phyloP scores from a whole-genome alignment of 2,113 vertebrate species.

The Castor canadensis region DNA sequence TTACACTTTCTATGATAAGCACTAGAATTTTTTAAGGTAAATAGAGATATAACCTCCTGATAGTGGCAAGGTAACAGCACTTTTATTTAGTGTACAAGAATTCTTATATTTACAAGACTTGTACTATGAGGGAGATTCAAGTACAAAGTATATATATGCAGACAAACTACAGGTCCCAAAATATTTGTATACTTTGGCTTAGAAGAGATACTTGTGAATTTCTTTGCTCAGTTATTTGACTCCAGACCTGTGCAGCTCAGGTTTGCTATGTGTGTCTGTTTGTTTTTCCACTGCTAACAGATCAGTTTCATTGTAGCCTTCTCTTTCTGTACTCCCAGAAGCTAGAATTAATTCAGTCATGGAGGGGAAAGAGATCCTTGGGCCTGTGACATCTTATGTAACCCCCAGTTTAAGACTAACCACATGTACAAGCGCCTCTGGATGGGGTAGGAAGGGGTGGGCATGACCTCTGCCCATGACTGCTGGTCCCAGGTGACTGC shows the following conservation, averaged over 20 bases:
- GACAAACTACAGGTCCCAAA: neutral
- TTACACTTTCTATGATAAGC: neutral
- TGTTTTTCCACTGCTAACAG: neutral
- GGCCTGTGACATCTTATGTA: neutral
- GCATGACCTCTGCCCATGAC: neutral
- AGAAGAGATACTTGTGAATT: too few relatives aligned
- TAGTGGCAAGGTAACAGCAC: neutral
- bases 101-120: neutral
- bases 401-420: neutral
- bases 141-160: neutral
- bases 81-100: neutral
- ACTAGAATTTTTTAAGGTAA: neutral
- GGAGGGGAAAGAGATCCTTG: neutral
- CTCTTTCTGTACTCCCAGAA: neutral
- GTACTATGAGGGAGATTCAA: neutral
- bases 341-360: slow-evolving; percentile 24
- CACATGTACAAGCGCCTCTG: neutral
- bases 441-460: neutral
- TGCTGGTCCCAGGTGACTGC: fast-evolving
- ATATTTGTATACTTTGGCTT: neutral
- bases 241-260: neutral
- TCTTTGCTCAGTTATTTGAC: too few relatives aligned
- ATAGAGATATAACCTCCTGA: neutral
- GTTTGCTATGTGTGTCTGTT: neutral
- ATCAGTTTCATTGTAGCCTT: slow-evolving; percentile 15